Conservation (phyloP, 2,797 vertebrate genomes). For the Poecilia picta region DNA sequence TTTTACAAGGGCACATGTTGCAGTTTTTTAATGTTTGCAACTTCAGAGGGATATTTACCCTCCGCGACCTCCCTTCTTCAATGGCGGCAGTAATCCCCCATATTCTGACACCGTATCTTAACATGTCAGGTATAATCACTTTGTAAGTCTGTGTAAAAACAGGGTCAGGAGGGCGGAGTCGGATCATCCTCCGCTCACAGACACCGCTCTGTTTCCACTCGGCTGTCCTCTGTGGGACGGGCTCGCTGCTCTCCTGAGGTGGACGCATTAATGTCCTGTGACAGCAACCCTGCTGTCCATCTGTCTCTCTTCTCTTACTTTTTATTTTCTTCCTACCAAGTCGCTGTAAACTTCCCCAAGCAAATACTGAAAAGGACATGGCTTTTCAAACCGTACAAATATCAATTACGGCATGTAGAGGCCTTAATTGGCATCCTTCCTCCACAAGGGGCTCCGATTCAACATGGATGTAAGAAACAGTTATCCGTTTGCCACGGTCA, state of each 20-base stretch:
- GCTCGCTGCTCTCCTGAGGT: slow-evolving; percentile 38
- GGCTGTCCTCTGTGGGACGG: slow-evolving; percentile 28
- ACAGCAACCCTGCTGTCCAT: slow-evolving; percentile 59
- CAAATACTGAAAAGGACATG: neutral
- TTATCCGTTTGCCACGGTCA: slow-evolving; percentile 41
- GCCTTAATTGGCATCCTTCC: slow-evolving; percentile 31
- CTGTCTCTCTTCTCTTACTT: slow-evolving; percentile 32
- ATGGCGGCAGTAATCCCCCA: slow-evolving; percentile 3
- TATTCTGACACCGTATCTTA: slow-evolving; percentile 12
- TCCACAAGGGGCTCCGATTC: slow-evolving; percentile 26
- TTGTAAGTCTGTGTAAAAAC: slow-evolving; percentile 22
- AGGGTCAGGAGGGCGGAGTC: slow-evolving; percentile 23
- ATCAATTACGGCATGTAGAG: slow-evolving; percentile 1
- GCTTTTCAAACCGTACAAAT: slow-evolving; percentile 12
- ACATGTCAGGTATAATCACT: slow-evolving; percentile 21
- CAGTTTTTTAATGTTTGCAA: neutral
- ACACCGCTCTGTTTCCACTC: slow-evolving; percentile 30
- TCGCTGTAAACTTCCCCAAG: neutral
- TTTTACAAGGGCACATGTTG: slow-evolving; percentile 9
- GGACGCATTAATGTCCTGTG: slow-evolving; percentile 60
- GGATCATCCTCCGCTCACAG: slow-evolving; percentile 32
- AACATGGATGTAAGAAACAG: slow-evolving; percentile 17
- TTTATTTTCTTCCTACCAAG: neutral
- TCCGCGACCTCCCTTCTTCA: neutral
- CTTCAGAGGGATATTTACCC: neutral